Evolutionary conservation across 2,113 vertebrate species (phyloP).

Genomic region (Thalassoma bifasciatum): DNA sequence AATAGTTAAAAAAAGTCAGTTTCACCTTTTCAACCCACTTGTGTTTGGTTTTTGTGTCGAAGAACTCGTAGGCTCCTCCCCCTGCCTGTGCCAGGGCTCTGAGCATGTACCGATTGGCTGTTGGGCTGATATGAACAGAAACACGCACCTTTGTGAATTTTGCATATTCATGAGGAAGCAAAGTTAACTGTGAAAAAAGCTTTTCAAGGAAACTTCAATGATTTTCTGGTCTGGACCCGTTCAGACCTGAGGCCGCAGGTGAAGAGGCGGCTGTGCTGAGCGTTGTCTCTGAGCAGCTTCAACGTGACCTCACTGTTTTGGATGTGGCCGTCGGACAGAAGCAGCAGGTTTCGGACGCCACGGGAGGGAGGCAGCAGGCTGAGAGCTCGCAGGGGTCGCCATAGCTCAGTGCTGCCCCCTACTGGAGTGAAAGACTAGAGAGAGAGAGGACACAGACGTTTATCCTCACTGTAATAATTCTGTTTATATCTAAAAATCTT

Average conservation of each 20-base stretch:
- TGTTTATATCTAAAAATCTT: too few relatives aligned
- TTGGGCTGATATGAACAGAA: constrained; percentile 75
- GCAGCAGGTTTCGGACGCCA: constrained; percentile 84
- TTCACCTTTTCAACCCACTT: constrained; percentile 89
- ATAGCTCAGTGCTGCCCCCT: constrained; percentile 90
- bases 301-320: constrained; percentile 84
- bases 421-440: constrained; percentile 75
- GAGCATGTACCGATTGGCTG: constrained; percentile 90
- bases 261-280: constrained; percentile 87
- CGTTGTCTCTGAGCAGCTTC: constrained; percentile 81
- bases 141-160: background rate
- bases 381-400: constrained; percentile 85
- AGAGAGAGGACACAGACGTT: background rate
- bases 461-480: too few relatives aligned
- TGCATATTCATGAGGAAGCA: background rate
- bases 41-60: constrained; percentile 87
- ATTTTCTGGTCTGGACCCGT: background rate
- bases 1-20: too few relatives aligned
- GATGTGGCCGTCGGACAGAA: constrained; percentile 90
- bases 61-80: constrained; percentile 89
- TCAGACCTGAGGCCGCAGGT: constrained; percentile 88
- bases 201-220: too few relatives aligned
- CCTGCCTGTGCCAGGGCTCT: constrained; percentile 87
- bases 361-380: constrained; percentile 84
- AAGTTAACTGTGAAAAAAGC: background rate